Evolutionary conservation across 2,888 invertebrate species (phyloP), one percentile per base, ranked within the genome.

Genomic region (Arctia plantaginis): DNA sequence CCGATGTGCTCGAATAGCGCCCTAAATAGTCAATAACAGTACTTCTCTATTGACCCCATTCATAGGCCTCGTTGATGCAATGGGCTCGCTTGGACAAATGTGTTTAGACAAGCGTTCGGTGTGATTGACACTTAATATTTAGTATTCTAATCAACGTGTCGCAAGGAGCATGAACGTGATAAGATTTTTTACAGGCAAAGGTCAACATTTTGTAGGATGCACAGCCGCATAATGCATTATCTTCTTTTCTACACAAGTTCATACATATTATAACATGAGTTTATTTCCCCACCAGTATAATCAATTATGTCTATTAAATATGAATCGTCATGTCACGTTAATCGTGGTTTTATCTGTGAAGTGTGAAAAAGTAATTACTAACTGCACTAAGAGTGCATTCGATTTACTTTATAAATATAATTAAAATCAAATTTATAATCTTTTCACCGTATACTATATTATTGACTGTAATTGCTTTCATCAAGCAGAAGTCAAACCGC

Each of bases 71-170:
- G 73, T 77, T 83, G 78, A 78, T 85, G 82, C 85, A 85, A 84
- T 82, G 72, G 82, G 75, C 68, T 78, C 69, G 78, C 75, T 76
- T 77, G 73, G 73, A 73, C 80, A 79, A 82, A 82, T 85, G 80
- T 78, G 75, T 80, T 81, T 74, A 47, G 75, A 77, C 41, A 77
- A 77, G 77, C 73, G 73, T 72, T 66, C 72, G 78, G 78, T 76
- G 82, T 82, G 78, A 77, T 69, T 85, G 83, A 79, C 84, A 78
- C 78, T 66, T 71, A 6, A 64, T 81, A 76, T 76, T 84, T 83
- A 83, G 65, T 77, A 85, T 85, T 85, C 85, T 81, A 82, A 85
- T 85, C 85, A 47, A 71, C 73, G 35, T 77, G 74, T 44, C 66
- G 67, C 73, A 76, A 78, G 27, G 66, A 68, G 67, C 39, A 78